Conservation (phyloP, 2,797 vertebrate genomes). For the Enteromius thamalakanensis region DNA sequence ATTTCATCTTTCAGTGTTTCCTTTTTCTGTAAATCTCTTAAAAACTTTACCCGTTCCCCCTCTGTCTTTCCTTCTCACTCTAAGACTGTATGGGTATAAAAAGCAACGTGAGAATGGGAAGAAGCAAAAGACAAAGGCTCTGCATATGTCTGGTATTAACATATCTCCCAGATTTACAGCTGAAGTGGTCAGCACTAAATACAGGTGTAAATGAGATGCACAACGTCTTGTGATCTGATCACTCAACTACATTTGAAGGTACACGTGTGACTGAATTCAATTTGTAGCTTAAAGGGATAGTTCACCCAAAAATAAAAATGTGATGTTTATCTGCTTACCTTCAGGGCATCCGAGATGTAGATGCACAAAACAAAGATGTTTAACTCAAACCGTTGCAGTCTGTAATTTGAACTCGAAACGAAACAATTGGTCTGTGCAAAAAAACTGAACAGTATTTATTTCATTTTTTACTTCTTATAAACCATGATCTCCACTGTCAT, state of each 20-base stretch:
- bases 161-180: slow-evolving; percentile 27
- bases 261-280: background rate
- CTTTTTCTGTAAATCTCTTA: slow-evolving; percentile 48
- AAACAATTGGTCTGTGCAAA: too few relatives aligned
- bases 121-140: background rate
- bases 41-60: background rate
- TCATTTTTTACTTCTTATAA: too few relatives aligned
- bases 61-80: slow-evolving; percentile 40
- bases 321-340: too few relatives aligned
- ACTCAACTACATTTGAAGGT: background rate
- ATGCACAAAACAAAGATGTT: too few relatives aligned
- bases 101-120: background rate
- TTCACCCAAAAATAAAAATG: too few relatives aligned
- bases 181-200: slow-evolving; percentile 4
- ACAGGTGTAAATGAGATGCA: background rate
- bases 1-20: slow-evolving; percentile 7
- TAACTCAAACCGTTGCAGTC: too few relatives aligned
- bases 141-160: slow-evolving; percentile 8
- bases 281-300: background rate
- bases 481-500: too few relatives aligned
- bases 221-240: background rate
- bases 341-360: too few relatives aligned
- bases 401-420: too few relatives aligned
- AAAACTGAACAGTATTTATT: too few relatives aligned
- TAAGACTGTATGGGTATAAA: slow-evolving; percentile 43